Base-by-base conservation (phyloP, 1,140 invertebrate genomes). In the Aleiodes sp. region DNA sequence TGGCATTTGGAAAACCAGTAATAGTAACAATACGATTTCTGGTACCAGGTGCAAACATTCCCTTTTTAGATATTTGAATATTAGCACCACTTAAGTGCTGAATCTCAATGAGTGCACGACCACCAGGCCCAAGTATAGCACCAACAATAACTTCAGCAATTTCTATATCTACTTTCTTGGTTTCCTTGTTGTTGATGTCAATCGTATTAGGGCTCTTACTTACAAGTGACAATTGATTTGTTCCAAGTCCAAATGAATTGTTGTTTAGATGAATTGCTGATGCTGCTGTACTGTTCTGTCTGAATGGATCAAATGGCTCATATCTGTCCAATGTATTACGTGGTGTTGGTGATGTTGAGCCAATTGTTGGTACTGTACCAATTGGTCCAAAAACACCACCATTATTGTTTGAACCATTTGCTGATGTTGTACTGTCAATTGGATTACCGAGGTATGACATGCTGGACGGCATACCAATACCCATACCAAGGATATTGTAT, bases 41-140 rank as follows among this genome's bases (percentile, higher is more conserved):
- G 70, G 96, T 98, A 83, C 96, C 96, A 74, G 96, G 96, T 78
- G 95, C 95, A 89, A 96, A 98, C 79, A 95, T 95, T 81, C 96
- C 97, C 88, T 98, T 98, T 90, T 99, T 99, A 75, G 96, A 98
- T 86, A 99, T 98, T 89, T 98, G 96, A 87, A 99, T 96, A 88
- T 94, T 97, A 82, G 96, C 96, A 83, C 96, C 96, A 84, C 94
- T 97, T 84, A 94, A 90, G 87, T 97, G 94, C 89, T 98, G 96
- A 87, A 99, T 96, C 90, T 99, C 96, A 80, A 97, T 93, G 81
- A 99, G 91, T 82, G 94, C 94, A 87, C 96, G 94, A 71, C 97
- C 97, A 81, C 96, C 96, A 77, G 95, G 96, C 86, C 91, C 97
- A 84, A 99, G 89, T 82, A 99, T 97, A 81, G 96, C 97, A 81